Conservation (phyloP, 2,888 invertebrate species). For the Lordiphosa andalusiaca region DNA sequence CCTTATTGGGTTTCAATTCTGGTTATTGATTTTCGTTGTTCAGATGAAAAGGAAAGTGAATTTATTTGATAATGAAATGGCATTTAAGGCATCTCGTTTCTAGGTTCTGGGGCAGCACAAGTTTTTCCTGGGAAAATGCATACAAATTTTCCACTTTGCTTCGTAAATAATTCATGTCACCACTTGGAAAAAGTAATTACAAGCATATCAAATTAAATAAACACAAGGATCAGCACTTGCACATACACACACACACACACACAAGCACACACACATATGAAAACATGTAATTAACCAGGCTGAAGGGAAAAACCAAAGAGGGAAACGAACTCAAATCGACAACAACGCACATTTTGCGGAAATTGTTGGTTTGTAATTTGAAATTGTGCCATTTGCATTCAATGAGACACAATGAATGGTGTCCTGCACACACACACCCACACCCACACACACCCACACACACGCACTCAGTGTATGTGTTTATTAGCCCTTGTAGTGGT, state of each 20-base stretch:
- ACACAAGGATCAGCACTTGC: constrained; percentile 21
- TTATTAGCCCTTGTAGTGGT: constrained; percentile 48
- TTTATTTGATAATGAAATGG: constrained; percentile 47
- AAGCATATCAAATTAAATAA: constrained; percentile 33
- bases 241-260: constrained; percentile 7
- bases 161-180: not conserved
- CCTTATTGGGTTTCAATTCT: constrained; percentile 25
- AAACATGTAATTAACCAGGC: constrained; percentile 45
- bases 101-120: not conserved
- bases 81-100: constrained; percentile 5
- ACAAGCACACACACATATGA: constrained; percentile 5
- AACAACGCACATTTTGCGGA: constrained; percentile 48
- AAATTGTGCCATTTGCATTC: constrained; percentile 61
- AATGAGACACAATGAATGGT: constrained; percentile 57
- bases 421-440: constrained; percentile 27
- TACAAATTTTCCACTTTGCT: constrained; percentile 2
- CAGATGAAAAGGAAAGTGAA: constrained; percentile 1
- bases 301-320: constrained; percentile 15
- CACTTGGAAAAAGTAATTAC: constrained; percentile 7
- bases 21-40: constrained; percentile 7
- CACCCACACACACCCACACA: constrained; percentile 1
- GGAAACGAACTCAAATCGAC: constrained; percentile 30
- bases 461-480: constrained; percentile 8
- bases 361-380: constrained; percentile 63
- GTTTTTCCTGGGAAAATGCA: too few relatives aligned